Evolutionary conservation across 1,140 invertebrate species (phyloP).

Genomic region (Mercenaria mercenaria): DNA sequence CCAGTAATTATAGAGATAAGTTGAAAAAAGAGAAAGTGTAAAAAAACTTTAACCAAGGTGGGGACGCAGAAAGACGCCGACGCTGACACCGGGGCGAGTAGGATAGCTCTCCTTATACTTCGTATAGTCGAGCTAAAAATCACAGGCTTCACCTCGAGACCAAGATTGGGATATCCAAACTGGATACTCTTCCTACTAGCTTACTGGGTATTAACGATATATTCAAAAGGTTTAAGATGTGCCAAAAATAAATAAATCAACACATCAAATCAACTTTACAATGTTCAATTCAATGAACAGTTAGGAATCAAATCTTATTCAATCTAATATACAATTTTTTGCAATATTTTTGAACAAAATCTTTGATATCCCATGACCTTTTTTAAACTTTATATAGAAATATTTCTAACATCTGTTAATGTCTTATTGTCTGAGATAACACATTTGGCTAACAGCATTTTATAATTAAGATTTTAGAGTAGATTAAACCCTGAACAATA

Average conservation of each 20-base stretch:
- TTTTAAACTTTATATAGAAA: not conserved
- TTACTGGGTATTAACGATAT: no score
- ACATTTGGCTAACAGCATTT: not conserved
- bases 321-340: not conserved
- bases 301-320: not conserved
- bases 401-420: not conserved
- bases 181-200: no score
- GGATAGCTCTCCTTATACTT: no score
- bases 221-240: no score
- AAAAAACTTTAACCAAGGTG: no score
- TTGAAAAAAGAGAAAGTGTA: no score
- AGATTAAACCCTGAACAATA: not conserved
- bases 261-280: not conserved
- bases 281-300: constrained; percentile 1
- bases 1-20: no score
- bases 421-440: not conserved
- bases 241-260: not conserved
- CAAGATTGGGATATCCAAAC: no score
- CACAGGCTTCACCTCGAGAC: no score
- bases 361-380: constrained; percentile 10
- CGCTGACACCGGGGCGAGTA: no score
- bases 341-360: not conserved
- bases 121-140: no score
- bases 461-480: not conserved
- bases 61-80: no score